These are phyloP conservation scores for Gobius niger DNA, from an alignment of 2,113 vertebrate genomes.

Conservation along the genomic window DNA sequence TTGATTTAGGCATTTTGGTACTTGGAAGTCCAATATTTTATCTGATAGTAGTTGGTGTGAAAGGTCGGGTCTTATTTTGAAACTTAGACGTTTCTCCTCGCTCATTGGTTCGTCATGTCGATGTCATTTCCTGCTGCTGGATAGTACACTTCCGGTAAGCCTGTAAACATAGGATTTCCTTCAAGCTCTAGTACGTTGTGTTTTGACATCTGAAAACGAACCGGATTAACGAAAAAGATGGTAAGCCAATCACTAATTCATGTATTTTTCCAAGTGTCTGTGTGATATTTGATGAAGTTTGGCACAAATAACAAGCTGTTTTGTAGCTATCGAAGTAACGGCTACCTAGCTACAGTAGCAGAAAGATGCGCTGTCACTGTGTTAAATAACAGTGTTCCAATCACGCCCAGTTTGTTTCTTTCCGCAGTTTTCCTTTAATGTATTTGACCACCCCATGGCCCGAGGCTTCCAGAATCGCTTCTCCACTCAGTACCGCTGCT, in stretches of 20 bases:
- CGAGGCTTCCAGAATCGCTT: conserved; percentile 97
- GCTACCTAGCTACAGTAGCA: conserved; percentile 32
- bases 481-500: conserved; percentile 97
- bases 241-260: conserved; percentile 36
- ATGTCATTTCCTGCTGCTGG: conserved; percentile 28
- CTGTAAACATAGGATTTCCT: conserved; percentile 34
- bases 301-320: neutral
- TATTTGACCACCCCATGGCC: conserved; percentile 93
- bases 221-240: conserved; percentile 35
- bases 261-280: neutral
- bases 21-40: too few species aligned
- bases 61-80: neutral
- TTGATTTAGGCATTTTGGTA: too few species aligned
- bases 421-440: conserved; percentile 92
- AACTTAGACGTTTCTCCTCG: neutral
- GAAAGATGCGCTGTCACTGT: conserved; percentile 65
- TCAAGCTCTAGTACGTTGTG: neutral
- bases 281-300: too few species aligned
- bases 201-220: neutral
- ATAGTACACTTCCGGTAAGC: conserved; percentile 49
- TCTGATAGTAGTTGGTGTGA: too few species aligned
- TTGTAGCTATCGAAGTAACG: neutral
- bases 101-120: conserved; percentile 16
- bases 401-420: neutral
- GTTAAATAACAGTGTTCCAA: neutral